Base-by-base conservation (phyloP, 2,797 vertebrate genomes). In the Chaetodon trifasciatus region DNA sequence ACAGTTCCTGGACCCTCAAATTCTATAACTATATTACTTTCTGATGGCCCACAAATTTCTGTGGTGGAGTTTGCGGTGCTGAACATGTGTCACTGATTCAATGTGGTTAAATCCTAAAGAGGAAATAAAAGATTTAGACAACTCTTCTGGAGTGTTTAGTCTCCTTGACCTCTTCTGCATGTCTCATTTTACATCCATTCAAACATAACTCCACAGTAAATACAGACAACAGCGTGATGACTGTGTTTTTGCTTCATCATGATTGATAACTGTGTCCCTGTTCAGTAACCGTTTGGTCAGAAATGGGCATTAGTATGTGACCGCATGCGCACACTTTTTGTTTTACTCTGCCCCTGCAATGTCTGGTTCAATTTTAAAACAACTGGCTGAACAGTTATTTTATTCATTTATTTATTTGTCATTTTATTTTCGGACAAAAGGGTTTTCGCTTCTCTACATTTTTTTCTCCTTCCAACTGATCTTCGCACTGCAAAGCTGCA, bases 161-260 rank as follows among this genome's bases (percentile, higher is more conserved):
- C 37, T 61, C 49, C 8, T 2, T 42, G 16, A 52, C 46, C 44
- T 50, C 72, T 46, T 63, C 39, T 63, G 32, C 21, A 15, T 32
- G n/a, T 77, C 37, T 58, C 42, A 61, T 57, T 56, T 56, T 39
- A 15, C 19, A 53, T 76, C 65, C 17, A 37, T 62, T 40, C 12
- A 56, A 46, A 64, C 37, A 17, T 0, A 17, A 0, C 47, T n/a
- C 35, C 37, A 76, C 35, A 65, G 17, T 12, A 17, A 35, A 35
- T 9, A 55, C 12, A 55, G 24, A 35, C 16, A 35, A 19, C 56
- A 57, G 28, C 56, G 2, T 35, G 8, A 57, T 3, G 15, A 57
- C 56, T 35, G 12, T 57, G 56, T 10, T 28, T 11, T 55, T 55
- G 52, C 49, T 52, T n/a, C 49, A 52, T n/a, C 21, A 5, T 8